Base-by-base conservation (phyloP, 2,888 invertebrate genomes). In the Notocelia uddmanniana region DNA sequence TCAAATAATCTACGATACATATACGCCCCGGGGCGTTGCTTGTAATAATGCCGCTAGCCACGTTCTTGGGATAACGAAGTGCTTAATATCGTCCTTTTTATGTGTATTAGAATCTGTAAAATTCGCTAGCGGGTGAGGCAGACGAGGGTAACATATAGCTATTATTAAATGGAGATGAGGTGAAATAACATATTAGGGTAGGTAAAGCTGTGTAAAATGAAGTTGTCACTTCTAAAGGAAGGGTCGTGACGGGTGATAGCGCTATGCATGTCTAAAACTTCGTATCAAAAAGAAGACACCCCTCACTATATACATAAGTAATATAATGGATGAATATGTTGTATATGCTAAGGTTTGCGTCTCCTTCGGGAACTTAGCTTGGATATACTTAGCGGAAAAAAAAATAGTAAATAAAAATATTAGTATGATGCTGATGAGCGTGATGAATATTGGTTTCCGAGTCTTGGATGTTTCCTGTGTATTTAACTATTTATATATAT, bases 11-110 rank as follows among this genome's bases (percentile, higher is more conserved):
- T 55, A 67, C 45, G 34, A 48, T 34, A 52, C 34, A 41, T 26
- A 18, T 26, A 57, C 19, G 52, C 59, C 34, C 59, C 34, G 58
- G 41, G 52, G 59, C 19, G 70, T 34, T 67, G 60, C 50, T 45
- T 26, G 45, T 41, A 52, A 70, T 70, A 64, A 37, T 18, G 37
- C 8, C 5, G 34, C 37, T 15, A 19, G 37, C 45, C 26, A 37
- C 67, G 37, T 58, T 62, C 45, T 21, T n/a, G n/a, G 64, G 64
- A 64, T 64, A 64, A 54, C 64, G 18, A 64, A 52, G 64, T 52
- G 60, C 52, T 54, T 64, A 34, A 63, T 64, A 64, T n/a, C 52
- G 52, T 54, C 60, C 45, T 64, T 64, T 55, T 60, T 64, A 54
- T 64, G 54, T 10, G 34, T 64, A 31, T 62, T 48, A 48, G 34